Conservation (phyloP, 1,140 invertebrate species). For the Tetragonula clypearis region DNA sequence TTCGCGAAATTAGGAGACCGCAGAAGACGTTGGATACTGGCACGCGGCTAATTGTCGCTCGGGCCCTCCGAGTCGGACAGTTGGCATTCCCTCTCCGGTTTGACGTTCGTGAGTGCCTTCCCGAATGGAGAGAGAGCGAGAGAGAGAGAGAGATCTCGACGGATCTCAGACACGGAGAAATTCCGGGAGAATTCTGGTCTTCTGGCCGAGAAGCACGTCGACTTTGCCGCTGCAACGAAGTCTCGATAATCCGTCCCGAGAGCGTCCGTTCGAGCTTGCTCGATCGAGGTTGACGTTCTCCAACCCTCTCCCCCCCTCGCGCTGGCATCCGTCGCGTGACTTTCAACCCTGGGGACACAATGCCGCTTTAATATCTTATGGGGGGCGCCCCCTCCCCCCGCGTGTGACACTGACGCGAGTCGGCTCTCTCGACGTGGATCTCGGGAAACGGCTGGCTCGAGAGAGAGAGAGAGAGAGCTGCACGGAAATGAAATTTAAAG, state of each 20-base stretch:
- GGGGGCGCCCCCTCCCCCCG: neutral
- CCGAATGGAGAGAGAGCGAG: neutral
- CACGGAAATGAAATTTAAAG: conserved; percentile 12
- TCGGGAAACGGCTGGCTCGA: neutral
- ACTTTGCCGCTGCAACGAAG: conserved; percentile 11
- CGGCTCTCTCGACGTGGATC: neutral
- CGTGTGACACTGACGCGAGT: neutral
- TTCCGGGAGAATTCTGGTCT: neutral
- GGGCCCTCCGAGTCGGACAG: conserved; percentile 7
- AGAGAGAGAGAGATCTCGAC: neutral
- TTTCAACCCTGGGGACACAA: conserved; percentile 7
- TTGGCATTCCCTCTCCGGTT: conserved; percentile 19
- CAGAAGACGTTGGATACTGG: conserved; percentile 1
- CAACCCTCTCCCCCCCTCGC: too few relatives aligned
- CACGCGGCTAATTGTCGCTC: conserved; percentile 18
- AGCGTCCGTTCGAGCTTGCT: conserved; percentile 4
- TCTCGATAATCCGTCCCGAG: conserved; percentile 41
- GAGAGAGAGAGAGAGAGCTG: too few relatives aligned
- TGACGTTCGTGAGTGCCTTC: neutral
- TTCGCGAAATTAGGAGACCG: conserved; percentile 26
- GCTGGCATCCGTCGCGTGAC: conserved; percentile 20
- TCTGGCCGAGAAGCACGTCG: conserved; percentile 9
- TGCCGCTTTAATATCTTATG: conserved; percentile 44
- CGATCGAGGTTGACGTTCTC: conserved; percentile 13
- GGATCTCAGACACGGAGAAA: neutral